Evolutionary conservation across 1,140 invertebrate genomes (phyloP).

Genomic region (Drosophila neocordata): DNA sequence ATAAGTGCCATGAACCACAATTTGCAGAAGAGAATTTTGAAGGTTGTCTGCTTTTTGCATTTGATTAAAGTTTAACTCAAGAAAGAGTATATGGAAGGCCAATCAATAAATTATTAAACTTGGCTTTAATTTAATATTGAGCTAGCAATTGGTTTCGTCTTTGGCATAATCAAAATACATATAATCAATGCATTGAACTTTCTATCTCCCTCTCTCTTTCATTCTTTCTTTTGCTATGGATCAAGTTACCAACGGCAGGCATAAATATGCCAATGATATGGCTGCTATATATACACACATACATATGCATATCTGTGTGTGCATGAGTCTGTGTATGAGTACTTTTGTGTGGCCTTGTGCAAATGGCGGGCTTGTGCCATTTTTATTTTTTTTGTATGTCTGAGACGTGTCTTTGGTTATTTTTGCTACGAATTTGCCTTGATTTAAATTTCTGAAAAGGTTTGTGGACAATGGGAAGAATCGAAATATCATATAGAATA

Average conservation of each 20-base stretch:
- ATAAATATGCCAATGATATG: slow-evolving; percentile 66
- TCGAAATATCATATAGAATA: not conserved
- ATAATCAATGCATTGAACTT: slow-evolving; percentile 68
- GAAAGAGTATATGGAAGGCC: not conserved
- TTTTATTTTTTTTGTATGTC: slow-evolving; percentile 51
- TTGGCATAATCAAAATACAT: slow-evolving; percentile 43
- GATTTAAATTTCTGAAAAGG: slow-evolving; percentile 54
- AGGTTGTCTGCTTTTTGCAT: slow-evolving; percentile 35
- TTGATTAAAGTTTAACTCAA: slow-evolving; percentile 49
- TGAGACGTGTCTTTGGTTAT: slow-evolving; percentile 44
- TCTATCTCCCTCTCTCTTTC: too few species aligned
- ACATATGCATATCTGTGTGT: slow-evolving; percentile 9
- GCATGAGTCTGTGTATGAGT: not conserved
- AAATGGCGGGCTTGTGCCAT: slow-evolving; percentile 12
- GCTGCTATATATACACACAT: slow-evolving; percentile 13
- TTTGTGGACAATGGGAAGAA: slow-evolving; percentile 30
- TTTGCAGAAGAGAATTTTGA: slow-evolving; percentile 20
- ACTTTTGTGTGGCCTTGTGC: not conserved
- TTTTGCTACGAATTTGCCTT: slow-evolving; percentile 17
- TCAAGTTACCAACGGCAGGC: slow-evolving; percentile 15
- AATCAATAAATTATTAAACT: slow-evolving; percentile 70
- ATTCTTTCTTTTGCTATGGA: not conserved
- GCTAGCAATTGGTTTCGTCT: slow-evolving; percentile 24
- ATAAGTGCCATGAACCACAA: slow-evolving; percentile 55
- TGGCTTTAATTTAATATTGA: slow-evolving; percentile 58